phyloP scores from a whole-genome alignment of 1,140 invertebrate genomes.

The Drosophila nikananu region DNA sequence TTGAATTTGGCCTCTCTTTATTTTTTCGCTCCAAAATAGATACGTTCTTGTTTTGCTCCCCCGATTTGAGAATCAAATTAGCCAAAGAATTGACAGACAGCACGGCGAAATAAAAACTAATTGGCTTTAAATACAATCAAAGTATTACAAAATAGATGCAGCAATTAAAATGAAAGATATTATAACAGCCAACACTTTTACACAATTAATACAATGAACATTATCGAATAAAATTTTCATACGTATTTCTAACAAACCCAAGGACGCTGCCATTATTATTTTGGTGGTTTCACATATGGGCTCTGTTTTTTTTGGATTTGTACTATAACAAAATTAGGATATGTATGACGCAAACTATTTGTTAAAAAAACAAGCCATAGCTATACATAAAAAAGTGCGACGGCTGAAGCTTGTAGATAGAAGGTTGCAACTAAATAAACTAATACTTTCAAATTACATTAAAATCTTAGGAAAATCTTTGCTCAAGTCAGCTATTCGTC shows the following conservation, averaged over 20 bases:
- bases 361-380: neutral
- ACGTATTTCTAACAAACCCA: constrained; percentile 82
- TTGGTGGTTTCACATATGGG: neutral
- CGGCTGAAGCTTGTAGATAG: neutral
- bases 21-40: constrained; percentile 19
- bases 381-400: too few relatives aligned
- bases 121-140: constrained; percentile 73
- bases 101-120: constrained; percentile 55
- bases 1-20: constrained; percentile 41
- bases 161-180: constrained; percentile 37
- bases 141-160: constrained; percentile 50
- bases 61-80: constrained; percentile 70
- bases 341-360: neutral
- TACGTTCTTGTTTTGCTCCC: constrained; percentile 43
- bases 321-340: neutral
- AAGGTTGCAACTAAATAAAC: neutral
- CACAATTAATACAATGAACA: constrained; percentile 77
- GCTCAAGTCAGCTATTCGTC: neutral
- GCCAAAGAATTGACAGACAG: constrained; percentile 73
- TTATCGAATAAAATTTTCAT: constrained; percentile 84
- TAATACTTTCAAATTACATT: neutral
- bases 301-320: neutral
- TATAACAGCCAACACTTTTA: constrained; percentile 45
- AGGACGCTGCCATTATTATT: neutral
- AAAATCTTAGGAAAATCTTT: neutral